Percentiles rank a stretch among this genome's conserved stretches.
Evolutionary conservation across 1,140 invertebrate species (phyloP).

Genomic region (Alviniconcha marisindica): DNA sequence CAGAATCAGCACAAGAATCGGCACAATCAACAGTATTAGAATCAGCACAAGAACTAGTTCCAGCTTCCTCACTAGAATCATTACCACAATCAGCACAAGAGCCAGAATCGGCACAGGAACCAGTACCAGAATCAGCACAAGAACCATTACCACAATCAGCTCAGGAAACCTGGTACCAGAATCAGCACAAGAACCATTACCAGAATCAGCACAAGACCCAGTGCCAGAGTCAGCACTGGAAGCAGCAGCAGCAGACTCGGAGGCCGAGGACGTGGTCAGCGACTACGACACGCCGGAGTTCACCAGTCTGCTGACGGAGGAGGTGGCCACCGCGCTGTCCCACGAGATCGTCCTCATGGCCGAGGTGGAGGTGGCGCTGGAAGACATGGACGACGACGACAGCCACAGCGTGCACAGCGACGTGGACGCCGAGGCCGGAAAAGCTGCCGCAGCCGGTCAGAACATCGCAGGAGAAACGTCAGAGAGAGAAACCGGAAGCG

Average conservation of each 20-base stretch:
- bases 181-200: too few relatives aligned
- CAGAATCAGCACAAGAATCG: too few relatives aligned
- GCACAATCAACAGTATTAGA: too few relatives aligned
- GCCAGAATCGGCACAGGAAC: too few relatives aligned
- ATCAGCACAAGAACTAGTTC: too few relatives aligned
- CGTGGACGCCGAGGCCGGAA: too few relatives aligned
- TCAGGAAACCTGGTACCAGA: background rate
- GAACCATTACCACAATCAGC: background rate
- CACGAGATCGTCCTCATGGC: conserved; percentile 37
- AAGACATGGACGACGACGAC: conserved; percentile 32
- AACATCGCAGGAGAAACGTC: background rate
- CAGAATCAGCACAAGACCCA: background rate
- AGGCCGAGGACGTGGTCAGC: background rate
- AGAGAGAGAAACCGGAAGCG: background rate
- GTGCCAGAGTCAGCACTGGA: background rate
- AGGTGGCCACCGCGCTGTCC: conserved; percentile 18
- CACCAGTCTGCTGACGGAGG: conserved; percentile 7
- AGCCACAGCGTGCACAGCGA: background rate
- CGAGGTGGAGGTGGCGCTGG: conserved; percentile 26
- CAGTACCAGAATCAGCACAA: too few relatives aligned
- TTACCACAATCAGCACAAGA: too few relatives aligned
- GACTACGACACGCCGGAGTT: conserved; percentile 31
- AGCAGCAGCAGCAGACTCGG: background rate
- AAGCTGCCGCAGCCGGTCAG: too few relatives aligned
- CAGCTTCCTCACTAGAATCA: too few relatives aligned